Evolutionary conservation across 1,140 invertebrate species (phyloP).

Genomic region (Dolichoris vasculosae): DNA sequence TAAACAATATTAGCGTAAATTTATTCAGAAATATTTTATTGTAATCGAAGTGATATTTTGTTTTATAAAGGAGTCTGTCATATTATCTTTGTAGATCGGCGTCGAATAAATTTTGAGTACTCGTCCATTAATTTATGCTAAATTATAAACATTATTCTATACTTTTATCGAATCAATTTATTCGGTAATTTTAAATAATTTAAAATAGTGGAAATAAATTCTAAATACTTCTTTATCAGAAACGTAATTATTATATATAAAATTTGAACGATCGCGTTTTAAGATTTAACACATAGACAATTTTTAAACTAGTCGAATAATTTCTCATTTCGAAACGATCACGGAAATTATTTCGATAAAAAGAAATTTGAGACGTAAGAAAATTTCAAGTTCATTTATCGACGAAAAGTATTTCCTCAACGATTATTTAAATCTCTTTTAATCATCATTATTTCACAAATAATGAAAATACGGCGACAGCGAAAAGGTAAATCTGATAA

Average conservation of each 20-base stretch:
- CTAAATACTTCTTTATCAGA: background rate
- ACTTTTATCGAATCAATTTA: background rate
- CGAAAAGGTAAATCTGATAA: background rate
- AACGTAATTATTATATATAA: background rate
- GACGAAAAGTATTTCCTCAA: background rate
- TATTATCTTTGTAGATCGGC: too few relatives aligned
- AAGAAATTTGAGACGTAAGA: too few relatives aligned
- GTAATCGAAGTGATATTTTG: too few relatives aligned
- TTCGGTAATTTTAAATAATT: background rate
- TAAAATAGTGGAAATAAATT: background rate
- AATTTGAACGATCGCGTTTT: background rate
- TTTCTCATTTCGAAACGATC: too few relatives aligned
- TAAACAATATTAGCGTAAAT: too few relatives aligned
- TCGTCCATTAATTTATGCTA: background rate
- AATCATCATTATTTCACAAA: background rate
- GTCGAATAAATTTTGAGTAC: too few relatives aligned
- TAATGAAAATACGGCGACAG: too few relatives aligned
- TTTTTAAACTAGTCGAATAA: too few relatives aligned
- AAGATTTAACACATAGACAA: too few relatives aligned
- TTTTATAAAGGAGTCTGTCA: too few relatives aligned
- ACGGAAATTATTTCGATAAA: too few relatives aligned
- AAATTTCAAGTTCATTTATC: background rate
- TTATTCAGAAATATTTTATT: too few relatives aligned
- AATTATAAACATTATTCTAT: background rate
- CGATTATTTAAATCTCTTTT: background rate